Evolutionary conservation across 2,888 invertebrate species (phyloP).

Genomic region (Hypselothyrea guttata): DNA sequence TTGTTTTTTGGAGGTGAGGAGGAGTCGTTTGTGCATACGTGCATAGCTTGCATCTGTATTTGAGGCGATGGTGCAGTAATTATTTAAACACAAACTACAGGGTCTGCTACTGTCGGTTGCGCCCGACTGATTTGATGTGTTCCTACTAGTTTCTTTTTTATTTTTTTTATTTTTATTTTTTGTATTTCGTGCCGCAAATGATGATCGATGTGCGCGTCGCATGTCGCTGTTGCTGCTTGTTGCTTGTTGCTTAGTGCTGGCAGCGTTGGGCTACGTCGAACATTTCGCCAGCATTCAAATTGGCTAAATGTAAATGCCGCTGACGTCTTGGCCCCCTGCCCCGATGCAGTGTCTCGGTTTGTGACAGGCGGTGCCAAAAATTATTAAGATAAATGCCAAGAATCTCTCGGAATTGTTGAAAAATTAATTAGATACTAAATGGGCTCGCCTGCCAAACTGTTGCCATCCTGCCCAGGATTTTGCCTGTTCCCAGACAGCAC

Average conservation of each 20-base stretch:
- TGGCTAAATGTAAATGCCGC: conserved; percentile 63
- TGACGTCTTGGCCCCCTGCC: not conserved
- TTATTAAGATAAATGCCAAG: conserved; percentile 69
- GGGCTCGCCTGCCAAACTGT: conserved; percentile 37
- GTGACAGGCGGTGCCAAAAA: conserved; percentile 64
- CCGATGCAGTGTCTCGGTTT: not conserved
- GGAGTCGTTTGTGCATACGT: no score
- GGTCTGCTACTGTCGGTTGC: no score
- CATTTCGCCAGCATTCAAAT: conserved; percentile 60
- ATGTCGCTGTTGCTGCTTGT: conserved; percentile 52
- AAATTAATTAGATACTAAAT: conserved; percentile 68
- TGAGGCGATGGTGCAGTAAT: no score
- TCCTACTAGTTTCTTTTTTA: no score
- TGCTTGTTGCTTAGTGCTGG: conserved; percentile 4
- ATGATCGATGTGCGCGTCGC: conserved; percentile 76
- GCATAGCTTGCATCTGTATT: no score
- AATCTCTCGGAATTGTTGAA: conserved; percentile 31
- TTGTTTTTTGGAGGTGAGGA: no score
- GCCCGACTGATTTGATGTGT: no score
- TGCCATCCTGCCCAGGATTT: conserved; percentile 13
- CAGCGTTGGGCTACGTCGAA: conserved; percentile 14
- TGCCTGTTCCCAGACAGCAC: conserved; percentile 50
- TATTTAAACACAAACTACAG: no score
- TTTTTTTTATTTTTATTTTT: conserved; percentile 7
- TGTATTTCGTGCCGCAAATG: conserved; percentile 69